phyloP scores from a whole-genome alignment of 2,113 vertebrate species.

The Rhabdomys dilectus region DNA sequence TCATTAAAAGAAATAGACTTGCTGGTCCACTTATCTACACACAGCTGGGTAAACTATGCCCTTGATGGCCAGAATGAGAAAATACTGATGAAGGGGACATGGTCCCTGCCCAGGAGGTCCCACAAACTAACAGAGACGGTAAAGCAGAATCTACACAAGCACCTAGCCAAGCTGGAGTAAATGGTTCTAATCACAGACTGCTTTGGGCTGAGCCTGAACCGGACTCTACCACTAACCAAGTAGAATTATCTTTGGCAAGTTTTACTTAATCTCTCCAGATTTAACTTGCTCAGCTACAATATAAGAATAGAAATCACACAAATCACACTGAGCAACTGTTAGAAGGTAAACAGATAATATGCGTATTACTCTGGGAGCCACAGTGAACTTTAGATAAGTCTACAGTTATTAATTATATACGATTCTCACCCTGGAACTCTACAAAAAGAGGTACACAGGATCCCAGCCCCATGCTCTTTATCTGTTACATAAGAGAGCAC shows the following conservation, averaged over 20 bases:
- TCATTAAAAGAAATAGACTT: neutral
- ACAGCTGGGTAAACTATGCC: constrained; percentile 15
- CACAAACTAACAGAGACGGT: neutral
- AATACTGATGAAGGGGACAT: neutral
- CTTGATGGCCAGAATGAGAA: neutral
- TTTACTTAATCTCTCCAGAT: constrained; percentile 36
- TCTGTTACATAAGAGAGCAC: neutral
- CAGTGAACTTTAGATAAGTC: neutral
- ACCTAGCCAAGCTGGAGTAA: neutral
- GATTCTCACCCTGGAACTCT: neutral
- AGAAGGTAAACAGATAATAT: constrained; percentile 50
- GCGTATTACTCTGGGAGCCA: neutral
- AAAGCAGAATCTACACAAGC: neutral
- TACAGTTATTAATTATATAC: neutral
- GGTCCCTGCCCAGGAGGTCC: neutral
- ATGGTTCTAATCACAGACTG: neutral
- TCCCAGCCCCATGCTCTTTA: neutral
- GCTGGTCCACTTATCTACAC: neutral
- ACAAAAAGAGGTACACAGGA: neutral
- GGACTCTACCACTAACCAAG: neutral
- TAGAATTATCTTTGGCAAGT: neutral
- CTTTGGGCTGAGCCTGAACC: neutral
- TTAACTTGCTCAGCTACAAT: constrained; percentile 43
- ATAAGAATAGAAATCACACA: neutral
- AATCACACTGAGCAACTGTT: neutral